Evolutionary conservation across 2,888 invertebrate species (phyloP).

Genomic region (Aricia artaxerxes): DNA sequence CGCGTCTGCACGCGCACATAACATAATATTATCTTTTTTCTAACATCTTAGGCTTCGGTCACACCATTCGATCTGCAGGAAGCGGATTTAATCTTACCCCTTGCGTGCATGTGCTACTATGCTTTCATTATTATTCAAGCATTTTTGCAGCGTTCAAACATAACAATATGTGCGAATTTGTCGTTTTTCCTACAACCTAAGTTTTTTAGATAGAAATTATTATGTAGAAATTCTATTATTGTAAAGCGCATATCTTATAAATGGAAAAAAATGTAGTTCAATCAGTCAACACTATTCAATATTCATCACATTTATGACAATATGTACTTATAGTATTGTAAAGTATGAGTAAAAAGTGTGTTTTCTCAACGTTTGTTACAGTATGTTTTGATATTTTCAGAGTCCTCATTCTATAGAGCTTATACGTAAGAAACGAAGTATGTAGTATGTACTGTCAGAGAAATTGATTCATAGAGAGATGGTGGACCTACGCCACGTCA

Average conservation of each 20-base stretch:
- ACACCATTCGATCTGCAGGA: neutral
- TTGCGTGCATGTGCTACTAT: neutral
- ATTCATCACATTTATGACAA: no score
- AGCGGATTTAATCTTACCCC: neutral
- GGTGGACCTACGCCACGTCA: no score
- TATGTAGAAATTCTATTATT: neutral
- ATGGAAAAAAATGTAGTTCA: no score
- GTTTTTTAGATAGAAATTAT: neutral
- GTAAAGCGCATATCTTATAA: neutral
- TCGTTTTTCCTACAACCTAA: neutral
- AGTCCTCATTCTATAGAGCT: no score
- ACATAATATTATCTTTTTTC: slow-evolving; percentile 48
- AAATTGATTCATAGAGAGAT: no score
- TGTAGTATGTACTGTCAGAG: no score
- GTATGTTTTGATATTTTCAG: no score
- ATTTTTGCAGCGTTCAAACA: neutral
- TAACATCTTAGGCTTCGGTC: neutral
- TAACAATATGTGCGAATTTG: neutral
- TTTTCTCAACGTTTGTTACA: no score
- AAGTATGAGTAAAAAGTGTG: no score
- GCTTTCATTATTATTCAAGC: neutral
- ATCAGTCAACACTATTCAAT: no score
- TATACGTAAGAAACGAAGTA: no score
- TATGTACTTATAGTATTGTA: no score
- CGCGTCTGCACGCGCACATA: slow-evolving; percentile 34